A percentile compares a stretch with the other conserved stretches of the same genome.
These are phyloP conservation scores for Sphecodes monilicornis DNA, from an alignment of 2,888 invertebrate genomes.

Conservation along the genomic window DNA sequence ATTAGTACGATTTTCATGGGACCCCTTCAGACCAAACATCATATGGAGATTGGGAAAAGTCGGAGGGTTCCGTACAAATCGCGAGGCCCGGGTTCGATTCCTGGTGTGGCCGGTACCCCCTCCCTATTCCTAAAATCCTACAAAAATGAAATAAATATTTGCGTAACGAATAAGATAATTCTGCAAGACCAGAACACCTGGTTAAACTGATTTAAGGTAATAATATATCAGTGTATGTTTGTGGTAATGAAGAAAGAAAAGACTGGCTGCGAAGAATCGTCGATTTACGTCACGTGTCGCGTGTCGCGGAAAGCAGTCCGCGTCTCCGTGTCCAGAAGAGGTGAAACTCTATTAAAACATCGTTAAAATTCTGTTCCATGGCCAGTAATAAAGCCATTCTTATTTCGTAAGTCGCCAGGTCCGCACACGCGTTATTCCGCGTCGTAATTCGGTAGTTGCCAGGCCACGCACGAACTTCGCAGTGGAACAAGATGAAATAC, in stretches of 20 bases:
- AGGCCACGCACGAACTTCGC: slow-evolving; percentile 9
- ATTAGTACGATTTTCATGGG: no score
- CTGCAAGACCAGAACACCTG: no score
- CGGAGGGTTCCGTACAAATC: no score
- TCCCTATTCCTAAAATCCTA: no score
- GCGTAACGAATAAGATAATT: no score
- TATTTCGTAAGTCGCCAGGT: neutral
- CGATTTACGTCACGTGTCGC: neutral
- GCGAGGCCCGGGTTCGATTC: no score
- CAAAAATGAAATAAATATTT: no score
- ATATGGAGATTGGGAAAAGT: no score
- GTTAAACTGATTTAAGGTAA: no score
- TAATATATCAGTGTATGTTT: neutral
- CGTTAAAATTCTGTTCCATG: slow-evolving; percentile 39
- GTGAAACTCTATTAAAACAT: slow-evolving; percentile 39
- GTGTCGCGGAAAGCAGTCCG: neutral
- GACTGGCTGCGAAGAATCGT: neutral
- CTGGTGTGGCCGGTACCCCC: no score
- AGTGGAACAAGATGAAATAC: slow-evolving; percentile 31
- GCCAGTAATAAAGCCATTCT: slow-evolving; percentile 20
- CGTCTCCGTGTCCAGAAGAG: neutral
- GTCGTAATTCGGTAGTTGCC: neutral
- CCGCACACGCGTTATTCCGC: slow-evolving; percentile 15
- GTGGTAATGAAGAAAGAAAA: neutral
- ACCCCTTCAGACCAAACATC: no score